Percentiles rank a stretch among this genome's conserved stretches.
These are phyloP conservation scores for Hirtodrosophila histrioides DNA, from an alignment of 2,888 invertebrate species.

Conservation along the genomic window DNA sequence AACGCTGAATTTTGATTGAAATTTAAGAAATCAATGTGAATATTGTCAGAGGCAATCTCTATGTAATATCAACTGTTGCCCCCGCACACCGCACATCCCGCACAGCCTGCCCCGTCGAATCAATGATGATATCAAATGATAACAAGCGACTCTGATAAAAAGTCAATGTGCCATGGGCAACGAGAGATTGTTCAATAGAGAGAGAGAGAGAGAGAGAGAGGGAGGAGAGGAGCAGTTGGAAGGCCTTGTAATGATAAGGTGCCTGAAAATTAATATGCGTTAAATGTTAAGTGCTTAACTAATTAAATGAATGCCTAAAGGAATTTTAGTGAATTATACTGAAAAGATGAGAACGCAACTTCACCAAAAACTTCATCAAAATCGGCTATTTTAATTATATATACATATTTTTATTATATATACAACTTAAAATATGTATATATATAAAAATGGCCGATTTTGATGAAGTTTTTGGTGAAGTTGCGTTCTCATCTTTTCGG, in stretches of 20 bases:
- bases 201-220: background rate
- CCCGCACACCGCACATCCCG: background rate
- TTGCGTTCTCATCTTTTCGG: no score
- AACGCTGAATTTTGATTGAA: conserved; percentile 56
- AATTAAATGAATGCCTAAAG: conserved; percentile 17
- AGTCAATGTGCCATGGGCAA: conserved; percentile 15
- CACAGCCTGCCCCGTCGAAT: background rate
- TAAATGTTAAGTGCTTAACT: conserved; percentile 42
- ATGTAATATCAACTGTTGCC: conserved; percentile 32
- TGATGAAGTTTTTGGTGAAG: no score
- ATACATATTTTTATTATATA: no score
- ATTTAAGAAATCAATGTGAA: conserved; percentile 65
- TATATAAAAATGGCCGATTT: no score
- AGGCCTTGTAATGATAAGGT: conserved; percentile 31
- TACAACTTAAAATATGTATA: no score
- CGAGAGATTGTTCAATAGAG: conserved; percentile 3
- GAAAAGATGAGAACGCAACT: no score
- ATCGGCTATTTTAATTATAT: no score
- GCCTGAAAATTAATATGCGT: conserved; percentile 64
- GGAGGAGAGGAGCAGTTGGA: conserved; percentile 20
- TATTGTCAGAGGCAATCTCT: conserved; percentile 31
- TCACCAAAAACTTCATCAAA: no score
- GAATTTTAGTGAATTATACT: no score
- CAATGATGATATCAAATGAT: conserved; percentile 56
- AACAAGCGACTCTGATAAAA: conserved; percentile 58